These are phyloP conservation scores for Microplitis demolitor DNA, from an alignment of 1,140 invertebrate genomes.

Conservation along the genomic window DNA sequence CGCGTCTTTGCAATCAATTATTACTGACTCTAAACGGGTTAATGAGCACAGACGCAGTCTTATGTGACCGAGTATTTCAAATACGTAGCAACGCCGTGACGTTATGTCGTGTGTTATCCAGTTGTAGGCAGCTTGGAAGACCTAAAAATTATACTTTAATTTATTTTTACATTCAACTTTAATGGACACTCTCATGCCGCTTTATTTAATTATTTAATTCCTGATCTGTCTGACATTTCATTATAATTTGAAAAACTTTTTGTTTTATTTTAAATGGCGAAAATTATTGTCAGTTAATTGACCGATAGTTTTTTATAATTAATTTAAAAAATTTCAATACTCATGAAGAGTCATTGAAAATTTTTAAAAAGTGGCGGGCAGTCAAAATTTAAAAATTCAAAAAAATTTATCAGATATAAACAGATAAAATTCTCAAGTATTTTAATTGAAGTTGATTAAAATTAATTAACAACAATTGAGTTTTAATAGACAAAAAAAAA, in stretches of 20 bases:
- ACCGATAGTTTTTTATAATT: no score
- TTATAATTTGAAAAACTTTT: no score
- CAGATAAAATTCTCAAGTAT: background rate
- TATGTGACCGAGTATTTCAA: slow-evolving; percentile 84
- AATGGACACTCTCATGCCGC: no score
- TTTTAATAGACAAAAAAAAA: slow-evolving; percentile 27
- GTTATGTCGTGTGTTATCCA: slow-evolving; percentile 88
- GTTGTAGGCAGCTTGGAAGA: slow-evolving; percentile 86
- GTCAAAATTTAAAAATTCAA: no score
- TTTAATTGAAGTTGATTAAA: background rate
- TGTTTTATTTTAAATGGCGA: no score
- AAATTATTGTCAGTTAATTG: no score
- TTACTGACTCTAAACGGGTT: slow-evolving; percentile 78
- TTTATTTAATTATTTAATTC: no score
- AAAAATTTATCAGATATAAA: no score
- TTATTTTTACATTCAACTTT: background rate
- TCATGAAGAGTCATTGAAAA: no score
- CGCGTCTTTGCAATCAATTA: slow-evolving; percentile 80
- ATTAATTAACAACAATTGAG: slow-evolving; percentile 4
- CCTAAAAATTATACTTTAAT: slow-evolving; percentile 56
- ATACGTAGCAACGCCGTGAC: slow-evolving; percentile 80
- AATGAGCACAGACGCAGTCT: slow-evolving; percentile 85
- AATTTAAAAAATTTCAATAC: no score
- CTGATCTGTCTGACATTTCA: no score
- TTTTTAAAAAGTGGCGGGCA: no score